phyloP scores from a whole-genome alignment of 2,113 vertebrate genomes.

The Megaceryle torquata region DNA sequence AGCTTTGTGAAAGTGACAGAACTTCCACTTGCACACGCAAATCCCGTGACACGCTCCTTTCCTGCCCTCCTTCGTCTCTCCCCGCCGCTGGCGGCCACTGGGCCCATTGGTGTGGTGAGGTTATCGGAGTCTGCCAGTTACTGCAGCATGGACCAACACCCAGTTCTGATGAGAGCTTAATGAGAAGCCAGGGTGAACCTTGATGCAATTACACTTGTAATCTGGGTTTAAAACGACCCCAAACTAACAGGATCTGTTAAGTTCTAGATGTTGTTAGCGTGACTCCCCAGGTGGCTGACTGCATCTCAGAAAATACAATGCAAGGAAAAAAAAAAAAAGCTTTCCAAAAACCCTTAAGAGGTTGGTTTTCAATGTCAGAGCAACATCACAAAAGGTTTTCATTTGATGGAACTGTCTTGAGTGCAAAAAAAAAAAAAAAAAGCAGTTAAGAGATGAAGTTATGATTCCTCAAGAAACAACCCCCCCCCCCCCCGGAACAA shows the following conservation, averaged over 20 bases:
- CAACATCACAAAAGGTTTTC: background rate
- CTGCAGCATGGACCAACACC: background rate
- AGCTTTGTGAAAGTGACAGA: background rate
- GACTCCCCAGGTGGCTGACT: background rate
- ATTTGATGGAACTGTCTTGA: background rate
- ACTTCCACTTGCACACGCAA: background rate
- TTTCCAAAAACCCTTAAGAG: background rate
- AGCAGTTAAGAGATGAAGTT: background rate
- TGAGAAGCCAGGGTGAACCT: background rate
- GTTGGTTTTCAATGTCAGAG: background rate
- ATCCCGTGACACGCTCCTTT: rapidly evolving
- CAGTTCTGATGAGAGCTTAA: background rate
- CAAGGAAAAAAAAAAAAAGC: too few species aligned
- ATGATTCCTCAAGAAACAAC: background rate
- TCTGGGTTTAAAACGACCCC: background rate
- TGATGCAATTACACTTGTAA: background rate
- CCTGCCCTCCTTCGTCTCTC: background rate
- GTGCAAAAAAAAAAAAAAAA: too few species aligned
- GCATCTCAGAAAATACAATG: background rate
- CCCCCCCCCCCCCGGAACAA: background rate
- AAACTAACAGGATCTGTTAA: rapidly evolving
- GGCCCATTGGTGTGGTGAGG: rapidly evolving
- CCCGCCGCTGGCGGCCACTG: rapidly evolving
- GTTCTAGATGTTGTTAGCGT: background rate
- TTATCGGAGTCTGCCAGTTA: too few species aligned